These are phyloP conservation scores for Tyrannus savana DNA, from an alignment of 2,113 vertebrate species.

Conservation along the genomic window DNA sequence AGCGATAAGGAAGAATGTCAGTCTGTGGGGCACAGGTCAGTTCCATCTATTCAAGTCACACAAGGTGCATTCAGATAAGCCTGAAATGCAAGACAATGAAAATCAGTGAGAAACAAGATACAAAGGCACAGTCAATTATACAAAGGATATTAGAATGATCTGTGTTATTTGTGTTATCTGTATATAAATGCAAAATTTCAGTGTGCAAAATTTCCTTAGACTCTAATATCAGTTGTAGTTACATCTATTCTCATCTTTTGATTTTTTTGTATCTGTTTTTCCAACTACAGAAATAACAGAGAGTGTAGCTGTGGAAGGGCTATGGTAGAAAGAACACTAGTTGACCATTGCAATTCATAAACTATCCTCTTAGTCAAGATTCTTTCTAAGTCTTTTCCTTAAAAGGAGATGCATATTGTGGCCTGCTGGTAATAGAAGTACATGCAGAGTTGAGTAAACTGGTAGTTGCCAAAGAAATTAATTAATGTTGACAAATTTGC, in stretches of 20 bases:
- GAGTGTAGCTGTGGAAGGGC: not conserved
- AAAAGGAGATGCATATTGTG: not conserved
- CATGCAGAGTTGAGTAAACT: not conserved
- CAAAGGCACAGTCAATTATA: not conserved
- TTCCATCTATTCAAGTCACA: not conserved
- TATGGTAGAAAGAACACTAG: not conserved
- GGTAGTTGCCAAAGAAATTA: not conserved
- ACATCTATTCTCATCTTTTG: not conserved
- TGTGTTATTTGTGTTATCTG: not conserved
- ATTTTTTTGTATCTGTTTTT: not conserved
- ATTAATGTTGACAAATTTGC: not conserved
- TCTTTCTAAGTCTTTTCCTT: not conserved
- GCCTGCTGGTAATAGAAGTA: not conserved
- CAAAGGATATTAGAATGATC: not conserved
- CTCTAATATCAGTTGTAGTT: not conserved
- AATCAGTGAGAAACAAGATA: conserved; percentile 31
- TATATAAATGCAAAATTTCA: not conserved
- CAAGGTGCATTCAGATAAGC: not conserved
- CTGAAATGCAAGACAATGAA: conserved; percentile 13
- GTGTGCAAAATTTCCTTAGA: not conserved
- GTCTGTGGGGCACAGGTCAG: not conserved
- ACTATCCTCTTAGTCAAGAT: not conserved
- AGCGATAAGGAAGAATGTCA: not conserved
- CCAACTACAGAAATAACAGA: not conserved
- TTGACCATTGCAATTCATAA: not conserved